A percentile compares a stretch with the other conserved stretches of the same genome.
These are phyloP conservation scores for Ophioninae sp. DNA, from an alignment of 2,888 invertebrate genomes.

Conservation along the genomic window DNA sequence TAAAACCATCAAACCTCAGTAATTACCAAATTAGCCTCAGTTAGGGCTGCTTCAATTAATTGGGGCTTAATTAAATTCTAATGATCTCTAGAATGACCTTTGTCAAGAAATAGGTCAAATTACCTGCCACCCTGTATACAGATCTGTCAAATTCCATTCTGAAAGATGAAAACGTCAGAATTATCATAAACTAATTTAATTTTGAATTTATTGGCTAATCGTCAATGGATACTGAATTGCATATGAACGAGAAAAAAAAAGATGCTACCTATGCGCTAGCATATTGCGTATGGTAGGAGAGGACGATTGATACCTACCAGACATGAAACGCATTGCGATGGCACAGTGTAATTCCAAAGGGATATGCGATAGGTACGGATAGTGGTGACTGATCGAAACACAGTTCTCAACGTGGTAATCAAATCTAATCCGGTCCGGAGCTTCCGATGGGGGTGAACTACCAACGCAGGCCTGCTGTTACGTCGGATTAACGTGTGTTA, in stretches of 20 bases:
- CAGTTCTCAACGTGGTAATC: slow-evolving; percentile 70
- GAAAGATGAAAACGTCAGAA: neutral
- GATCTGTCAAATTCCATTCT: no score
- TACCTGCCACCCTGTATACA: no score
- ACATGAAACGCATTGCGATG: slow-evolving; percentile 59
- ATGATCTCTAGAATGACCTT: no score
- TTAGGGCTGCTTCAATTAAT: no score
- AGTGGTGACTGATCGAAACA: slow-evolving; percentile 60
- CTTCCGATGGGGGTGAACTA: slow-evolving; percentile 64
- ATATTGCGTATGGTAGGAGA: neutral
- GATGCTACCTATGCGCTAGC: neutral
- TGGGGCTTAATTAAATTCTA: no score
- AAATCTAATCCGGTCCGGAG: slow-evolving; percentile 71
- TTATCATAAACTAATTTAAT: neutral
- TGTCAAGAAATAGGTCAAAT: no score
- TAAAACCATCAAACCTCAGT: no score
- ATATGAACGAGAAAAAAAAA: neutral
- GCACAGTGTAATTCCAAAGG: slow-evolving; percentile 64
- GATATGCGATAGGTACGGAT: slow-evolving; percentile 55
- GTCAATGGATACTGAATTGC: neutral
- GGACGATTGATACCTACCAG: slow-evolving; percentile 49
- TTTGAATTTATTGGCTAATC: neutral
- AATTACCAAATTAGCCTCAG: no score
- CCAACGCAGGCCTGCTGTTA: slow-evolving; percentile 68
- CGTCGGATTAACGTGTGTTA: slow-evolving; percentile 68